Conservation (phyloP, 2,888 invertebrate species). For the Clivina fossor region DNA sequence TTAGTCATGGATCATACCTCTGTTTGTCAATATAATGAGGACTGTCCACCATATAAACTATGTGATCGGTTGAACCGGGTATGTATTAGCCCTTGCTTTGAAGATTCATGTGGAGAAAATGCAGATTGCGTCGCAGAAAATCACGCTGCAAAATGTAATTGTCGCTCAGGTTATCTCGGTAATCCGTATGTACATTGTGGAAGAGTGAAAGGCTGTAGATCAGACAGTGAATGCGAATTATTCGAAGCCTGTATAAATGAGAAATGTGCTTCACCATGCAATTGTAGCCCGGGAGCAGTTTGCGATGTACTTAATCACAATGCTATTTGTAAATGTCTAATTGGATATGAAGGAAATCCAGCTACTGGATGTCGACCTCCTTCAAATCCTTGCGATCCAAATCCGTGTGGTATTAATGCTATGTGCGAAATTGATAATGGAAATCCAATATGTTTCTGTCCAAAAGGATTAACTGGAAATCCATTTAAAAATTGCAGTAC, state of each 20-base stretch:
- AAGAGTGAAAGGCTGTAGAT: constrained; percentile 70
- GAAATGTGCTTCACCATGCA: constrained; percentile 75
- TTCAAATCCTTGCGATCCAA: constrained; percentile 77
- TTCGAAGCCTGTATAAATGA: constrained; percentile 78
- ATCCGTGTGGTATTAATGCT: constrained; percentile 86
- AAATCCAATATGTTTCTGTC: constrained; percentile 86
- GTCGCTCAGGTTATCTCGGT: constrained; percentile 71
- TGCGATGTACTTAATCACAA: constrained; percentile 81
- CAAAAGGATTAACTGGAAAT: constrained; percentile 87
- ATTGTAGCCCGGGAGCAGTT: constrained; percentile 76
- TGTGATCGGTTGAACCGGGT: constrained; percentile 83
- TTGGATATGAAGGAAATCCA: constrained; percentile 81
- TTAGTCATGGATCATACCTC: constrained; percentile 55
- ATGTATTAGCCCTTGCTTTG: constrained; percentile 80
- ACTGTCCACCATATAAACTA: constrained; percentile 82
- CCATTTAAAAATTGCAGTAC: constrained; percentile 88
- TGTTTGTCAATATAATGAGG: constrained; percentile 87
- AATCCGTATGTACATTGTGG: constrained; percentile 76
- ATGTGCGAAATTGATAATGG: constrained; percentile 82
- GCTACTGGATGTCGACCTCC: constrained; percentile 70
- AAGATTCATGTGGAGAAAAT: constrained; percentile 79
- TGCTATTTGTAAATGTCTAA: constrained; percentile 78
- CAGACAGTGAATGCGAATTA: constrained; percentile 70
- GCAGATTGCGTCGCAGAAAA: constrained; percentile 76
- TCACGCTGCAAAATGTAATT: constrained; percentile 76